Evolutionary conservation across 2,113 vertebrate species (phyloP).

Genomic region (Hymenochirus boettgeri): DNA sequence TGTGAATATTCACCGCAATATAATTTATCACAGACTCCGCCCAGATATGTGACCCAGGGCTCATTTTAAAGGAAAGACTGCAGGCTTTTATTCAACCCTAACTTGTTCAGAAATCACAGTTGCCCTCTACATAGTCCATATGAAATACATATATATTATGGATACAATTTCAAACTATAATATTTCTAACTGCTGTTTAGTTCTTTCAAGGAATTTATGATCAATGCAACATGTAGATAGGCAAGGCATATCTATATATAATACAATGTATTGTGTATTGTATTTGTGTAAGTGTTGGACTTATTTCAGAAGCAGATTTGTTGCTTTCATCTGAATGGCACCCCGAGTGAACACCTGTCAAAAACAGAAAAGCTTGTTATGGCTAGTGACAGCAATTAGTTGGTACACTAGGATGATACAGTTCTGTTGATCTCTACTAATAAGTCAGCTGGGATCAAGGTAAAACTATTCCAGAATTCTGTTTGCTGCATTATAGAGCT

Average conservation of each 20-base stretch:
- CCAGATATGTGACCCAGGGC: no score
- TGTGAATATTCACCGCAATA: no score
- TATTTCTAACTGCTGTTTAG: background rate
- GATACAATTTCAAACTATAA: background rate
- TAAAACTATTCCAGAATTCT: constrained; percentile 13
- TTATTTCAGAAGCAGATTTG: constrained; percentile 8
- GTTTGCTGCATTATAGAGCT: constrained; percentile 24
- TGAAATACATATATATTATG: no score
- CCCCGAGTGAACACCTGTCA: constrained; percentile 38
- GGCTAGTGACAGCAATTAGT: constrained; percentile 39
- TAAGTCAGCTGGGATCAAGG: constrained; percentile 38
- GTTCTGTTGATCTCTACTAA: constrained; percentile 37
- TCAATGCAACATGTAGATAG: background rate
- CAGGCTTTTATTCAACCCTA: no score
- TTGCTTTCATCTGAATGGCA: constrained; percentile 34
- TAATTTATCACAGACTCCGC: no score
- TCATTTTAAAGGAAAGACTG: no score
- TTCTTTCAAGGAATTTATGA: background rate
- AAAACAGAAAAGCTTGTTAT: constrained; percentile 39
- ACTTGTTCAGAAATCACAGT: no score
- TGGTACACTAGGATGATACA: constrained; percentile 34
- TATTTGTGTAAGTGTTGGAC: constrained; percentile 16
- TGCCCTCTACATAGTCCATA: no score
- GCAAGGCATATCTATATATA: background rate
- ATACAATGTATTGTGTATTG: background rate